Percentiles rank a stretch among this genome's conserved stretches.
These are phyloP conservation scores for Solenodon paradoxus DNA, from an alignment of 2,113 vertebrate genomes.

Conservation along the genomic window DNA sequence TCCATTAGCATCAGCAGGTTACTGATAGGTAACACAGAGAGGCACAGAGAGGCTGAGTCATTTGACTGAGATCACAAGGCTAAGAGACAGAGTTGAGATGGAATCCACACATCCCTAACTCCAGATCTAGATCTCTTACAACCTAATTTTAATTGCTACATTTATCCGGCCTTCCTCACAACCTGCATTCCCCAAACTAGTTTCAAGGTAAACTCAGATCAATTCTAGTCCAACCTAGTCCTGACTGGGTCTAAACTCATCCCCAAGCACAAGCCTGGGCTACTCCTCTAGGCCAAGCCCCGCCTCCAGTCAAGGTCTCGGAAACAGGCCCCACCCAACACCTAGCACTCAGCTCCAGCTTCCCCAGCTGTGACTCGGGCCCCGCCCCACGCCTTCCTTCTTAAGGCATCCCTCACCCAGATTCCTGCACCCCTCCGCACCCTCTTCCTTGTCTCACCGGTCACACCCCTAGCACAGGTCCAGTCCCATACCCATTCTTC, in stretches of 20 bases:
- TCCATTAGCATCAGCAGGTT: not conserved
- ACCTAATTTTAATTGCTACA: not conserved
- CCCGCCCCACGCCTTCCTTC: not conserved
- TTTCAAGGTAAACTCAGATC: not conserved
- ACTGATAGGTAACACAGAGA: not conserved
- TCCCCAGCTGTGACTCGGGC: not conserved
- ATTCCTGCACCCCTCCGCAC: too few species aligned
- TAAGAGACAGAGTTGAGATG: not conserved
- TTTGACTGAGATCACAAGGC: not conserved
- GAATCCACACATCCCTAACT: not conserved
- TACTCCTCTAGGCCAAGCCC: not conserved
- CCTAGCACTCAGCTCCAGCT: not conserved
- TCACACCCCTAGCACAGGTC: not conserved
- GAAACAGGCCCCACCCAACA: not conserved
- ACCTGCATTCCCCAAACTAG: not conserved
- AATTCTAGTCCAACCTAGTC: not conserved
- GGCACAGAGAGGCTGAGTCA: not conserved
- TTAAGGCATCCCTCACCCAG: not conserved
- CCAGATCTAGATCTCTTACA: not conserved
- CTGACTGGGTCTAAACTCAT: not conserved
- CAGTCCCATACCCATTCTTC: not conserved
- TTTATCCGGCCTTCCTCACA: not conserved
- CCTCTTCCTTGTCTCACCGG: too few species aligned
- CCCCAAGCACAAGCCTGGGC: not conserved
- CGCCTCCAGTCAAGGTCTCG: not conserved